Conservation (phyloP, 1,140 invertebrate species). For the Caenorhabditis latens region DNA sequence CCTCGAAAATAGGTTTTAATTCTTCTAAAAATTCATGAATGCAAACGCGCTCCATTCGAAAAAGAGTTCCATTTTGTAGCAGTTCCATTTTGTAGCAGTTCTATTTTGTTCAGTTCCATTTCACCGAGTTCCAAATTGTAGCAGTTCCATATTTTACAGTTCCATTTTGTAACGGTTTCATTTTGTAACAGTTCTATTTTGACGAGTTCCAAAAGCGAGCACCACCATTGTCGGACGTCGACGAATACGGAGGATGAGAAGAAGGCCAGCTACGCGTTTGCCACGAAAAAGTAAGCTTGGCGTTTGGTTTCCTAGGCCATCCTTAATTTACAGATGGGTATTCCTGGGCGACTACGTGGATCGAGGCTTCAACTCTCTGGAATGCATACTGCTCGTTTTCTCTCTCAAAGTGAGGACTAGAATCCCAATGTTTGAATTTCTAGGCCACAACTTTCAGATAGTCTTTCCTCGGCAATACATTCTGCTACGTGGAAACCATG, state of each 20-base stretch:
- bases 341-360: conserved; percentile 66
- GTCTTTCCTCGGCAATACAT: conserved; percentile 11
- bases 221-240: too few species aligned
- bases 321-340: conserved; percentile 8
- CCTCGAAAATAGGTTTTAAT: too few species aligned
- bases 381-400: conserved; percentile 81
- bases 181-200: too few species aligned
- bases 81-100: too few species aligned
- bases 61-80: too few species aligned
- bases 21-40: too few species aligned
- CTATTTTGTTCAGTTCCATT: too few species aligned
- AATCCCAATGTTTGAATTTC: neutral
- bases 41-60: too few species aligned
- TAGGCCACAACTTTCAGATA: neutral
- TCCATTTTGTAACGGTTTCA: too few species aligned
- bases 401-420: conserved; percentile 81
- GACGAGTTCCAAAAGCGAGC: too few species aligned
- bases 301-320: neutral
- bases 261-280: neutral
- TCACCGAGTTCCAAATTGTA: too few species aligned
- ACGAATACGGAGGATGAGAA: neutral
- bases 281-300: conserved; percentile 4
- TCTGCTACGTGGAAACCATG: conserved; percentile 82
- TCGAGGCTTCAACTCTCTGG: conserved; percentile 81
- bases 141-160: too few species aligned